Conservation (phyloP, 2,113 vertebrate genomes). For the Arothron firmamentum region DNA sequence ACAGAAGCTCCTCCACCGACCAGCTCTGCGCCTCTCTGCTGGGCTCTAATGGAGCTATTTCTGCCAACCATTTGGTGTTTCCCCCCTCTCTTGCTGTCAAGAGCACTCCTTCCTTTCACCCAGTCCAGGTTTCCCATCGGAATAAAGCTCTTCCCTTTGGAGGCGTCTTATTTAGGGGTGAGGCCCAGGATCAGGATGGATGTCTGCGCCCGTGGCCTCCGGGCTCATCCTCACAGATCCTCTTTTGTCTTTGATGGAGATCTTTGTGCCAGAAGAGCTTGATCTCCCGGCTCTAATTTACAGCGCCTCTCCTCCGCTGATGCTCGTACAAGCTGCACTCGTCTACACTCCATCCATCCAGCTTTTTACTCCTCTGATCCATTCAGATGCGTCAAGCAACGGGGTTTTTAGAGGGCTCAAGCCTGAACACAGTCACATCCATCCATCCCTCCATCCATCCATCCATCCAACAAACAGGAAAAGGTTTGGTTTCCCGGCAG, state of each 20-base stretch:
- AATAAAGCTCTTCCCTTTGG: constrained; percentile 31
- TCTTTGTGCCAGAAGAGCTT: constrained; percentile 34
- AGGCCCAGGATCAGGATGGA: constrained; percentile 53
- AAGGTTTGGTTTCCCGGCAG: constrained; percentile 6
- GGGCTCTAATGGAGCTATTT: constrained; percentile 43
- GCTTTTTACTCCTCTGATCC: background rate
- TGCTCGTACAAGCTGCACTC: constrained; percentile 11
- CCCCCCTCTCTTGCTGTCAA: constrained; percentile 23
- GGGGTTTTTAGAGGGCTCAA: constrained; percentile 2
- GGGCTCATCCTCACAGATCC: constrained; percentile 29
- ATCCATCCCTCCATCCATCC: background rate
- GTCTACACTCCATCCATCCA: background rate
- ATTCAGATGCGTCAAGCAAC: background rate
- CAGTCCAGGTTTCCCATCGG: constrained; percentile 36
- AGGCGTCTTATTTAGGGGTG: constrained; percentile 46
- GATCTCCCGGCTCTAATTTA: constrained; percentile 44
- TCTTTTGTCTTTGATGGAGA: constrained; percentile 36
- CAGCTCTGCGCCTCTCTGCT: background rate
- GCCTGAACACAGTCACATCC: background rate
- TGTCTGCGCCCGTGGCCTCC: constrained; percentile 36
- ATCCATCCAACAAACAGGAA: background rate
- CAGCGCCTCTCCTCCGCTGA: constrained; percentile 17
- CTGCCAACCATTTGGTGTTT: constrained; percentile 27
- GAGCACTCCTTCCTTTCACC: constrained; percentile 52
- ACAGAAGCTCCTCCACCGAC: no score